Evolutionary conservation across 2,888 invertebrate species (phyloP).

Genomic region (Himalopsyche kuldschensis): DNA sequence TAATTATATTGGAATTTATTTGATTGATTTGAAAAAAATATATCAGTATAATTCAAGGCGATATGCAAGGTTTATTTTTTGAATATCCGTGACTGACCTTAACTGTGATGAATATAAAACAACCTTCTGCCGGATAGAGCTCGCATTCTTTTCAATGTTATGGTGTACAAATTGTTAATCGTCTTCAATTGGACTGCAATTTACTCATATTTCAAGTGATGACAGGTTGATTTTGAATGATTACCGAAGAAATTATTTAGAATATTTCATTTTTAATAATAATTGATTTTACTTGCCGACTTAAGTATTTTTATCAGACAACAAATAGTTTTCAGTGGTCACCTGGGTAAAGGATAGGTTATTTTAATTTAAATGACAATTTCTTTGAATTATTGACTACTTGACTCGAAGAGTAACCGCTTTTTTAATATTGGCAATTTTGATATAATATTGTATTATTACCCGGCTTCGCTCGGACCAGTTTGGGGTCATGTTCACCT

Average conservation of each 20-base stretch:
- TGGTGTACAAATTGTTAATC: neutral
- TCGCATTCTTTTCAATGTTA: neutral
- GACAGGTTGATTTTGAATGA: neutral
- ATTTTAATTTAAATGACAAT: no score
- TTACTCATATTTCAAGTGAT: neutral
- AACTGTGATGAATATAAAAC: conserved; percentile 19
- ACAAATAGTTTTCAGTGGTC: no score
- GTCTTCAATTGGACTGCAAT: neutral
- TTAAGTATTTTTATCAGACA: no score
- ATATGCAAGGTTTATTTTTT: neutral
- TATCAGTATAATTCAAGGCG: neutral
- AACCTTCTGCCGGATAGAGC: neutral
- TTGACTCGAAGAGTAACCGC: no score
- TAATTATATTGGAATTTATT: neutral
- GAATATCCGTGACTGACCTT: conserved; percentile 13
- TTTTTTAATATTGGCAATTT: no score
- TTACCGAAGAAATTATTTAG: neutral
- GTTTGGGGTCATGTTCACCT: no score
- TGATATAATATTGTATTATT: no score
- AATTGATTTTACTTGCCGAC: no score
- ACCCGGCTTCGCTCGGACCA: no score
- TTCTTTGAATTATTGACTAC: no score
- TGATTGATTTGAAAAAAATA: neutral
- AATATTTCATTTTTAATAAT: no score
- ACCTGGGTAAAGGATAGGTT: no score